Conservation (phyloP, 2,797 vertebrate genomes). For the Myiotriccus ornatus region DNA sequence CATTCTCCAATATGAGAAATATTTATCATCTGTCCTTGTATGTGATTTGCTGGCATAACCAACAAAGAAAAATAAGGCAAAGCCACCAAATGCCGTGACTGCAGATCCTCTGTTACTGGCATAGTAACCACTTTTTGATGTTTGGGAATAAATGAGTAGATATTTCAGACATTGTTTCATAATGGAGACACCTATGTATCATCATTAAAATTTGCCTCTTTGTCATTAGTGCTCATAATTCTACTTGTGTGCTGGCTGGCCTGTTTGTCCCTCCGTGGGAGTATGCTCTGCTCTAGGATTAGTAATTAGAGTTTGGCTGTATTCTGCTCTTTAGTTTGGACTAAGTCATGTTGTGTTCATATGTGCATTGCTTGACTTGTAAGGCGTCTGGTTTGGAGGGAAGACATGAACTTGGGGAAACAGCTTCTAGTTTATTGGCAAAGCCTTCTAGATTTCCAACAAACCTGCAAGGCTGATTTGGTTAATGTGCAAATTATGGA, state of each 20-base stretch:
- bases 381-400: background rate
- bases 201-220: background rate
- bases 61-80: constrained; percentile 7
- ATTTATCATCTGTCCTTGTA: background rate
- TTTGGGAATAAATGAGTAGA: background rate
- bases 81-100: background rate
- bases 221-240: background rate
- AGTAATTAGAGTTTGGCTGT: background rate
- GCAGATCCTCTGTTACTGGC: background rate
- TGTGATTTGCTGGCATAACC: background rate
- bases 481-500: background rate
- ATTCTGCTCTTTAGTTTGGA: background rate
- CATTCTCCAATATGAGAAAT: background rate
- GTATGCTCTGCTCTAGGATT: background rate
- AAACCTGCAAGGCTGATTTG: background rate
- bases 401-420: background rate
- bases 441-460: background rate
- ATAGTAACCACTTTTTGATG: background rate
- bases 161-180: background rate
- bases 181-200: background rate
- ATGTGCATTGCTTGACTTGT: background rate
- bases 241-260: background rate
- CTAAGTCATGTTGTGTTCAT: background rate
- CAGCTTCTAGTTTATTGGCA: background rate
- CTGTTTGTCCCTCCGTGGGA: background rate